phyloP scores from a whole-genome alignment of 1,140 invertebrate genomes.

The Phortica variegata region DNA sequence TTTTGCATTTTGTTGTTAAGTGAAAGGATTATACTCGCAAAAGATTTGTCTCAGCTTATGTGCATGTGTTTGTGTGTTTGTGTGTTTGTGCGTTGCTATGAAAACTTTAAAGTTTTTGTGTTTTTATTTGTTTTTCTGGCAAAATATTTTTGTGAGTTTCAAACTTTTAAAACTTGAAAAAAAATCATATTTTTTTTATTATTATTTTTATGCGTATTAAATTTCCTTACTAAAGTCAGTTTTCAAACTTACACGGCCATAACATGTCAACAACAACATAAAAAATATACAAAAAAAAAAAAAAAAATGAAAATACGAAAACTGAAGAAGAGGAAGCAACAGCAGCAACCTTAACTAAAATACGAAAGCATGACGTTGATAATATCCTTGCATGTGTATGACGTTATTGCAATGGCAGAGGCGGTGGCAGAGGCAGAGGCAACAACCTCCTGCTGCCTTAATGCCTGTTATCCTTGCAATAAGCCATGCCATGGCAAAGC shows the following conservation, averaged over 20 bases:
- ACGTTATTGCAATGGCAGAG: slow-evolving; percentile 32
- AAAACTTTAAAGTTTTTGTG: slow-evolving; percentile 46
- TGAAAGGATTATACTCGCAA: slow-evolving; percentile 51
- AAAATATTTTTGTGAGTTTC: background rate
- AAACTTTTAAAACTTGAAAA: slow-evolving; percentile 35
- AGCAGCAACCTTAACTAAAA: too few species aligned
- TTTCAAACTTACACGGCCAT: slow-evolving; percentile 23
- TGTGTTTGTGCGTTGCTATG: too few species aligned
- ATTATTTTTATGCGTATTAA: slow-evolving; percentile 34
- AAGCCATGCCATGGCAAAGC: too few species aligned
- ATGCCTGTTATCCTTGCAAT: slow-evolving; percentile 38
- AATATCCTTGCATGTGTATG: slow-evolving; percentile 53
- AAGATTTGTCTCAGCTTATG: too few species aligned
- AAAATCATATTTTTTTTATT: slow-evolving; percentile 44
- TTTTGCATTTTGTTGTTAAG: slow-evolving; percentile 27
- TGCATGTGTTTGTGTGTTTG: too few species aligned
- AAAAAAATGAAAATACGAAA: too few species aligned
- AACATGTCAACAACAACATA: slow-evolving; percentile 17
- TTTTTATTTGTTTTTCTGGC: slow-evolving; percentile 16
- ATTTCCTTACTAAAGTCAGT: too few species aligned
- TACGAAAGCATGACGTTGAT: slow-evolving; percentile 54
- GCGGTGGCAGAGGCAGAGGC: too few species aligned
- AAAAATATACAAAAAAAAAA: slow-evolving; percentile 34
- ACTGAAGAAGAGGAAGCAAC: too few species aligned
- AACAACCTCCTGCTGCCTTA: slow-evolving; percentile 9